These are phyloP conservation scores for Anguilla megastoma DNA, from an alignment of 2,797 vertebrate species.

Conservation along the genomic window DNA sequence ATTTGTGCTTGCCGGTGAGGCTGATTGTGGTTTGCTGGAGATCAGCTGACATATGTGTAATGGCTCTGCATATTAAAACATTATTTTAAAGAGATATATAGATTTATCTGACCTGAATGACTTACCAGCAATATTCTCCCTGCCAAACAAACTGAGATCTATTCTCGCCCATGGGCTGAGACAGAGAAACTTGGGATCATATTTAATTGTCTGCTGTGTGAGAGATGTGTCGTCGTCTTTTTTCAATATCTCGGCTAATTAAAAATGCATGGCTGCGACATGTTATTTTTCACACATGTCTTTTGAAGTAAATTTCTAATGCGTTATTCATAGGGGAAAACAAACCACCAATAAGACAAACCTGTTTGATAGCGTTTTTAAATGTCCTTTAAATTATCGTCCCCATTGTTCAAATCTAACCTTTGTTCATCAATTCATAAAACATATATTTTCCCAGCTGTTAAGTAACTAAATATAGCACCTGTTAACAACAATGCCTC, in stretches of 20 bases:
- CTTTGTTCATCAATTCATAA: background rate
- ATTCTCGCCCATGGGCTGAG: conserved; percentile 17
- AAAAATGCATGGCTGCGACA: conserved; percentile 25
- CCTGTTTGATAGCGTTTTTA: background rate
- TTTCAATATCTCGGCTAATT: conserved; percentile 24
- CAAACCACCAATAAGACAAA: background rate
- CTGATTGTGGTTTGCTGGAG: background rate
- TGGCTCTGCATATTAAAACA: background rate
- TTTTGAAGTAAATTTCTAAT: background rate
- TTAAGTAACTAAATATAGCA: background rate
- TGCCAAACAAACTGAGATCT: background rate
- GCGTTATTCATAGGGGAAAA: conserved; percentile 1
- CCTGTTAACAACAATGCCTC: background rate
- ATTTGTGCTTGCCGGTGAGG: background rate
- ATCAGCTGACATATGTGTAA: background rate
- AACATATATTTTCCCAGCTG: background rate
- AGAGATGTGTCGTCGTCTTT: conserved; percentile 10
- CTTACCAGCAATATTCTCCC: background rate
- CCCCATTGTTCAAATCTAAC: background rate
- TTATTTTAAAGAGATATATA: background rate
- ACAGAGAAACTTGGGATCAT: background rate
- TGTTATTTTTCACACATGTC: background rate
- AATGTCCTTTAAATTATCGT: no score
- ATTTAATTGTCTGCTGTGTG: background rate
- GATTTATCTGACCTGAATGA: background rate